Base-by-base conservation (phyloP, 2,113 vertebrate species). In the Spea multiplicata region DNA sequence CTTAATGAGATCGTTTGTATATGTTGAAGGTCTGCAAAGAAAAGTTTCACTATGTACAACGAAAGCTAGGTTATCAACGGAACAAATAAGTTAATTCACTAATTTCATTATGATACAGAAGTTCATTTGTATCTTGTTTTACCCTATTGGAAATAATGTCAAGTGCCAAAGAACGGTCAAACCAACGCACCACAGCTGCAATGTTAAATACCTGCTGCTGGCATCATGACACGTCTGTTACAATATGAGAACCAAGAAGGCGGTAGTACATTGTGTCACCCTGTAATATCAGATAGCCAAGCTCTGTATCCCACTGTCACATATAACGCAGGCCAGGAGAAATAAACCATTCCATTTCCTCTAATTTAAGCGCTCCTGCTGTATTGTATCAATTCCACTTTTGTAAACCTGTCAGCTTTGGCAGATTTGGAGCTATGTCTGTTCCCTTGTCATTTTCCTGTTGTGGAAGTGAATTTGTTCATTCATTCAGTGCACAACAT, bases 151-250 rank as follows among this genome's bases (percentile, higher is more conserved):
- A 30, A 30, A 2, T 30, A 30, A n/a, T n/a, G n/a, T n/a, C n/a
- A 30, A 30, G 30, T 30, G 30, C 30, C 30, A 30, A 30, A 30
- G 30, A 30, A 30, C 30, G 30, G 30, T 30, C 30, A 30, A 30
- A 30, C 30, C 2, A 1, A 30, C 30, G 30, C 30, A 30, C 30
- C 30, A 62, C 14, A 14, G 59, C 12, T 50, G 4, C 67, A 12
- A 66, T 75, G 73, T 75, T 48, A 75, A 74, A 66, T 8, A 66
- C 13, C 65, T 67, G 50, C 16, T 76, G 48, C 65, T 69, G 9
- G 61, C 14, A 16, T 69, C 16, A 61, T 13, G 13, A 12, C 30
- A 30, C 2, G 10, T 50, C 14, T 52, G 9, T 66, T 66, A 66
- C 48, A 66, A 6, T 12, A 66, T 30, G 30, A 30, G 30, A 30